Evolutionary conservation across 35 echinoderm and acorn worm genomes (phyloP).

Genomic region (Apostichopus parvimensis): DNA sequence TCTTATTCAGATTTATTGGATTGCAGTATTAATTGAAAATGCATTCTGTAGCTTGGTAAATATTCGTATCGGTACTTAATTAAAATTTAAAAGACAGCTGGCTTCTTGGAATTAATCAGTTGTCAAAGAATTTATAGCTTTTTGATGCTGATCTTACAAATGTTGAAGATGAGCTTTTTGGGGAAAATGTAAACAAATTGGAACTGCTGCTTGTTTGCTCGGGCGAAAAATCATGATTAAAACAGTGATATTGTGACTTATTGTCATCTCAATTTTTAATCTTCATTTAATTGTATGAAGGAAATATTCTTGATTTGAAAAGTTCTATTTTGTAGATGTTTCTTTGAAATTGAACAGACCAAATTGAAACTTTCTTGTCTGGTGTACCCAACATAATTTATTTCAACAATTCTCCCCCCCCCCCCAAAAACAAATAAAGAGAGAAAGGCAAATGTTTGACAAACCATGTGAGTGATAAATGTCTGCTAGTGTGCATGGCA

Average conservation of each 20-base stretch:
- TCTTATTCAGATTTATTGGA: neutral
- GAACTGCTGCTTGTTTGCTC: neutral
- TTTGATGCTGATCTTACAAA: neutral
- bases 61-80: neutral
- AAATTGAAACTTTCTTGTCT: neutral
- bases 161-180: neutral
- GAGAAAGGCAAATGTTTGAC: too few species aligned
- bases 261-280: neutral
- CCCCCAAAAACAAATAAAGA: too few species aligned
- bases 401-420: too few species aligned
- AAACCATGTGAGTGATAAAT: too few species aligned
- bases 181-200: neutral
- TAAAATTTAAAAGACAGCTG: neutral
- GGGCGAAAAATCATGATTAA: neutral
- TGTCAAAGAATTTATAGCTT: neutral
- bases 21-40: neutral
- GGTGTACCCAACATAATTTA: too few species aligned
- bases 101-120: neutral
- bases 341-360: neutral
- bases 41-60: too few species aligned
- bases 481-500: too few species aligned
- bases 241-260: neutral
- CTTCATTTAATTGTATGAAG: neutral
- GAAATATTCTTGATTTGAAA: neutral
- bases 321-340: neutral